A percentile compares a stretch with the other conserved stretches of the same genome.
Evolutionary conservation across 1,140 invertebrate species (phyloP).

Genomic region (Drosophila eugracilis): DNA sequence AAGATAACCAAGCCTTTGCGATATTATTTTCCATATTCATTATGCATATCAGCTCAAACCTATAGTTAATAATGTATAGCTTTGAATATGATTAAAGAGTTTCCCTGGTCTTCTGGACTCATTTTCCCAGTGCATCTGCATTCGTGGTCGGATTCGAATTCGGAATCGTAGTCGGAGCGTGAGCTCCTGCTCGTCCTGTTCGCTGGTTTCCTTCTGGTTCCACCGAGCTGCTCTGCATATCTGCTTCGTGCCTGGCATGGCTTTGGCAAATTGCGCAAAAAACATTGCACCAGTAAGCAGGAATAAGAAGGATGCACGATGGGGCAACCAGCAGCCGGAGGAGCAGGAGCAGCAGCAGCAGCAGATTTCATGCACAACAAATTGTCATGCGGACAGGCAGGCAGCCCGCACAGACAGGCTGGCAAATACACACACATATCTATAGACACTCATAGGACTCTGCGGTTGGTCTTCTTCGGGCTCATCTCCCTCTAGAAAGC

Average conservation of each 20-base stretch:
- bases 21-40: too few species aligned
- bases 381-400: slow-evolving; percentile 82
- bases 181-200: slow-evolving; percentile 21
- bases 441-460: slow-evolving; percentile 31
- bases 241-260: slow-evolving; percentile 72
- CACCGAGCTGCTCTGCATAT: slow-evolving; percentile 61
- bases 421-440: slow-evolving; percentile 16
- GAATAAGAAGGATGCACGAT: slow-evolving; percentile 9
- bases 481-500: slow-evolving; percentile 14
- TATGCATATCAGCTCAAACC: too few species aligned
- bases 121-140: slow-evolving; percentile 16
- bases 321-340: slow-evolving; percentile 27
- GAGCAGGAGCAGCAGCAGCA: slow-evolving; percentile 17
- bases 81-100: too few species aligned
- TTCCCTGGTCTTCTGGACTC: too few species aligned
- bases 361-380: slow-evolving; percentile 81
- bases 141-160: slow-evolving; percentile 34
- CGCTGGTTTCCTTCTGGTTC: slow-evolving; percentile 39
- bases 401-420: slow-evolving; percentile 56
- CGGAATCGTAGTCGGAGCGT: slow-evolving; percentile 35
- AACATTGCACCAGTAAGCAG: slow-evolving; percentile 65
- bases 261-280: slow-evolving; percentile 82
- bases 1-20: too few species aligned
- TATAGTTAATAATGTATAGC: too few species aligned
- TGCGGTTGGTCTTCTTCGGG: slow-evolving; percentile 68